Conservation (phyloP, 1,140 invertebrate genomes). For the Zaprionus capensis region DNA sequence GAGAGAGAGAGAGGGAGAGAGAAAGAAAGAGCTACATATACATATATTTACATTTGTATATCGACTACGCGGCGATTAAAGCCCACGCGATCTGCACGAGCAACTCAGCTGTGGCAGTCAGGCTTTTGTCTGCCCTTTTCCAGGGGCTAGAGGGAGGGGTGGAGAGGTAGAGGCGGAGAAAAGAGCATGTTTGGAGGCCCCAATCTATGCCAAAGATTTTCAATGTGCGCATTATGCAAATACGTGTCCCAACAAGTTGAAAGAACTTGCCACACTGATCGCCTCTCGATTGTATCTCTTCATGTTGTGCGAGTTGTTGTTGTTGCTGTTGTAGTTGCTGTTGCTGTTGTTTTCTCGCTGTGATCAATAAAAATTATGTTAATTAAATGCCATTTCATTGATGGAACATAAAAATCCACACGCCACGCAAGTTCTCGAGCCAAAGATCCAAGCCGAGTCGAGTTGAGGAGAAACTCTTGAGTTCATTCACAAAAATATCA, state of each 20-base stretch:
- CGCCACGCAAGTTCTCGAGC: conserved; percentile 61
- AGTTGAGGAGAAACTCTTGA: conserved; percentile 66
- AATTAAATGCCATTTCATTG: conserved; percentile 82
- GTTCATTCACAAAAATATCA: conserved; percentile 80
- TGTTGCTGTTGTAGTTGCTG: conserved; percentile 30
- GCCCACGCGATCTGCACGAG: conserved; percentile 63
- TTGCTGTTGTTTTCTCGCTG: conserved; percentile 50
- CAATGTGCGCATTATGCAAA: conserved; percentile 76
- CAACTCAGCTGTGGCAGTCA: not conserved
- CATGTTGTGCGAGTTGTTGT: conserved; percentile 11
- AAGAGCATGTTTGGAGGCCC: conserved; percentile 15
- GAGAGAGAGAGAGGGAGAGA: not conserved
- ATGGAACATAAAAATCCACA: conserved; percentile 82
- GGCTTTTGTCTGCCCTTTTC: conserved; percentile 45
- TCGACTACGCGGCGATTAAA: conserved; percentile 60
- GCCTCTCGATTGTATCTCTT: conserved; percentile 32
- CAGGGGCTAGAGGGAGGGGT: not conserved
- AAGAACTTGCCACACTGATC: conserved; percentile 70
- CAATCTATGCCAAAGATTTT: conserved; percentile 60
- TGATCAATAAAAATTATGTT: conserved; percentile 82
- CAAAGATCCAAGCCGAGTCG: conserved; percentile 20
- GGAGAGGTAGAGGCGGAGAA: conserved; percentile 1
- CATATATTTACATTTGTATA: conserved; percentile 16
- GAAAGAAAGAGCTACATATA: not conserved
- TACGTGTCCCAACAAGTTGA: conserved; percentile 62